A percentile compares a stretch with the other conserved stretches of the same genome.
Evolutionary conservation across 2,888 invertebrate species (phyloP).

Genomic region (Limnephilus auricula): DNA sequence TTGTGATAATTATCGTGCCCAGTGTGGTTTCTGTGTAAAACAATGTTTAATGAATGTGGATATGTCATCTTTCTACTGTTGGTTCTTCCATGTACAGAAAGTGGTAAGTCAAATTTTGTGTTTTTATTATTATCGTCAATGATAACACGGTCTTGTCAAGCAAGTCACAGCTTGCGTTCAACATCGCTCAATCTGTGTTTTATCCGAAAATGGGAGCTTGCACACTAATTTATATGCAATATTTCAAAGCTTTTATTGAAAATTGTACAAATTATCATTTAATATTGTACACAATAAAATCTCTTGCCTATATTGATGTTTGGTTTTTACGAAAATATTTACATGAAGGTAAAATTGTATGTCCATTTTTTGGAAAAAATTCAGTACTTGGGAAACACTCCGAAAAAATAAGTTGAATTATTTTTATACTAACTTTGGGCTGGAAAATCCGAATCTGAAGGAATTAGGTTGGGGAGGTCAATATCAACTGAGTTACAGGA

Average conservation of each 20-base stretch:
- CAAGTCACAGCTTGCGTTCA: background rate
- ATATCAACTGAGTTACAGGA: too few relatives aligned
- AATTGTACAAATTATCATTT: background rate
- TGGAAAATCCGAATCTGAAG: too few relatives aligned
- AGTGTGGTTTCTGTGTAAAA: conserved; percentile 69
- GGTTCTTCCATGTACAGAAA: conserved; percentile 83
- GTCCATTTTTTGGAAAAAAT: background rate
- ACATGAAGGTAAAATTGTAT: background rate
- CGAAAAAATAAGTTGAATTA: too few relatives aligned
- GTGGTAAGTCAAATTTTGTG: conserved; percentile 77
- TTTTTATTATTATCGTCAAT: conserved; percentile 52
- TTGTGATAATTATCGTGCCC: conserved; percentile 67
- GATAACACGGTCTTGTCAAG: conserved; percentile 47
- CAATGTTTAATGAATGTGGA: conserved; percentile 70
- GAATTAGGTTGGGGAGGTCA: too few relatives aligned
- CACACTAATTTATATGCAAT: background rate
- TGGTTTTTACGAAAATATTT: background rate
- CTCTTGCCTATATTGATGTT: background rate
- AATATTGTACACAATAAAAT: background rate
- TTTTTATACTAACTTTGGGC: too few relatives aligned
- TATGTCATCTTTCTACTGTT: conserved; percentile 83
- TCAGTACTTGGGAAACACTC: too few relatives aligned
- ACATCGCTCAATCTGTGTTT: background rate
- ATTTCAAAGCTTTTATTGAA: background rate
- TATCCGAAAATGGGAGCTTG: background rate